A percentile compares a stretch with the other conserved stretches of the same genome.
Conservation (phyloP, 2,113 vertebrate genomes). For the Caranx ignobilis region DNA sequence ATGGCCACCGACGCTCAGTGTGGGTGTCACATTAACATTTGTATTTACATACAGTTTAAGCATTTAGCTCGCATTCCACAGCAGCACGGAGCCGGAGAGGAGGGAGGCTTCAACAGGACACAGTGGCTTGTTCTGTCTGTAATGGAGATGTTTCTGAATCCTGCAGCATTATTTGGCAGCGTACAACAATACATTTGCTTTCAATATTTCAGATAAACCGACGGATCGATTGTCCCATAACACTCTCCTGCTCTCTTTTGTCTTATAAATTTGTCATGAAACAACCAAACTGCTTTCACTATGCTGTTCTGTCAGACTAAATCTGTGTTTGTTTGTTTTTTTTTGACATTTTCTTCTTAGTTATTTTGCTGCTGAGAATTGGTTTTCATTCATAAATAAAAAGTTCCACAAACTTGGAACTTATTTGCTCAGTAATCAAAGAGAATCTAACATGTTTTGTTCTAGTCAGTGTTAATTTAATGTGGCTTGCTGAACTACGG, state of each 20-base stretch:
- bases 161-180: not conserved
- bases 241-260: not conserved
- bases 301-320: not conserved
- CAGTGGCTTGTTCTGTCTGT: not conserved
- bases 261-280: not conserved
- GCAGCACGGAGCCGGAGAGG: conserved; percentile 1
- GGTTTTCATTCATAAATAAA: not conserved
- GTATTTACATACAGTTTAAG: conserved; percentile 55
- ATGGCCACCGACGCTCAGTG: conserved; percentile 46
- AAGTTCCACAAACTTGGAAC: not conserved
- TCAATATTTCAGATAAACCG: not conserved
- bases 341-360: no score
- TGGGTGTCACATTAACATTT: conserved; percentile 61
- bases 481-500: not conserved
- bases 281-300: not conserved
- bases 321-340: not conserved
- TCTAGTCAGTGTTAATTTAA: not conserved
- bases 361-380: not conserved
- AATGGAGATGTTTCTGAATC: not conserved
- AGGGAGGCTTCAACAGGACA: conserved; percentile 7
- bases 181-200: not conserved
- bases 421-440: not conserved
- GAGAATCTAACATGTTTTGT: not conserved
- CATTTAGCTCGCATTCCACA: conserved; percentile 47
- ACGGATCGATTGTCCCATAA: not conserved